Conservation (phyloP, 2,113 vertebrate genomes). For the Polyodon spathula region DNA sequence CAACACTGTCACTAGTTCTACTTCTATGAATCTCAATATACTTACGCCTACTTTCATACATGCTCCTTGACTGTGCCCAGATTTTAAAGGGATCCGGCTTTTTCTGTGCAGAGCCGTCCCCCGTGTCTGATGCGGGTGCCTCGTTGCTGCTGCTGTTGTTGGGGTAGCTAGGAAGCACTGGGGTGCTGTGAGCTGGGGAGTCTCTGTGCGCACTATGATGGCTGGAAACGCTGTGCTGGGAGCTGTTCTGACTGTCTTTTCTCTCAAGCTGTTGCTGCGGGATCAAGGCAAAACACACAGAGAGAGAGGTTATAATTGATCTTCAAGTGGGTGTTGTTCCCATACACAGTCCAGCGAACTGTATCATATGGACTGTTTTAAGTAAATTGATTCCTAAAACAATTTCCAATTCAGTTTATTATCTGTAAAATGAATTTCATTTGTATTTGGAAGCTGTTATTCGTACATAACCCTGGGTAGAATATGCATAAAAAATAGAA, state of each 20-base stretch:
- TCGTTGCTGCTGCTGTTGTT: slow-evolving; percentile 47
- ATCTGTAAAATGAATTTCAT: no score
- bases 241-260: slow-evolving; percentile 97
- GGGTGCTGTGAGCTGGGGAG: slow-evolving; percentile 71
- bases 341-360: no score
- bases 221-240: slow-evolving; percentile 89
- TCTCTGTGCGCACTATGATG: slow-evolving; percentile 82
- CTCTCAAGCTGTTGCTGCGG: slow-evolving; percentile 87
- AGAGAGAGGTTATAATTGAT: slow-evolving; percentile 37
- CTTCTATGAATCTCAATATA: slow-evolving; percentile 63
- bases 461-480: no score
- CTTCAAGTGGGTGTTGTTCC: slow-evolving; percentile 24
- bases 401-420: no score
- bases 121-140: slow-evolving; percentile 60
- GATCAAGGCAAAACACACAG: slow-evolving; percentile 20
- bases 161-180: slow-evolving; percentile 58
- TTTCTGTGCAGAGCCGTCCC: slow-evolving; percentile 78
- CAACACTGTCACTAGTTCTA: slow-evolving; percentile 26
- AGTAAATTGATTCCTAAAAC: no score
- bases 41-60: slow-evolving; percentile 99
- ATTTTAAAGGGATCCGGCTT: slow-evolving; percentile 98
- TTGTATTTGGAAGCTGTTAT: no score
- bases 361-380: neutral
- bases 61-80: slow-evolving; percentile 99
- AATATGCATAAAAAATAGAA: no score